Evolutionary conservation across 64 coral and sea anemone species (phyloP).

Genomic region (Montipora capricornis): DNA sequence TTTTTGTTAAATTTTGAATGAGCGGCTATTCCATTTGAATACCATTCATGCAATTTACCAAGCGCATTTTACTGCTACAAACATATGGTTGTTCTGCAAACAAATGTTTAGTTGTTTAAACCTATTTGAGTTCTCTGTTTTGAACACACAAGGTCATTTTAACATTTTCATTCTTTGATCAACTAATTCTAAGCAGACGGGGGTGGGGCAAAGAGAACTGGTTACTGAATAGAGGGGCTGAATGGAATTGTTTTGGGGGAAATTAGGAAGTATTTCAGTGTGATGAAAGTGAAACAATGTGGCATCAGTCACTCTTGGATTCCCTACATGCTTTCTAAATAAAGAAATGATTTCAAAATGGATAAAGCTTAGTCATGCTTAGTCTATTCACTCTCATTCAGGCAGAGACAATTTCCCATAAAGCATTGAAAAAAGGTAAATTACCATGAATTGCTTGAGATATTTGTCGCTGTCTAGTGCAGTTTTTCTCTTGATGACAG

Average conservation of each 20-base stretch:
- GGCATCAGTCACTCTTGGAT: background rate
- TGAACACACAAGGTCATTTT: background rate
- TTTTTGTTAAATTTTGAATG: background rate
- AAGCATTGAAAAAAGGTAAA: conserved; percentile 5
- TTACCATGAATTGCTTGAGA: conserved; percentile 1
- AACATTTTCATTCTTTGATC: background rate
- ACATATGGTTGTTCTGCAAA: background rate
- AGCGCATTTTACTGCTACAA: background rate
- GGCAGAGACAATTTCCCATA: conserved; percentile 9
- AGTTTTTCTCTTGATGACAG: no score
- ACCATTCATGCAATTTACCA: background rate
- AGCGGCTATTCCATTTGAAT: background rate
- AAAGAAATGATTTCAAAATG: background rate
- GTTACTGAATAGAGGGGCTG: background rate
- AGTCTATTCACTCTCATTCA: background rate
- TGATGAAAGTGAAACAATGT: background rate
- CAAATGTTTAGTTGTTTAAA: background rate
- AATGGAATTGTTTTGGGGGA: background rate
- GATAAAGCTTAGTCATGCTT: background rate
- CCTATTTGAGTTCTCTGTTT: background rate
- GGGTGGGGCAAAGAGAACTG: conserved; percentile 29
- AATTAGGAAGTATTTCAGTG: background rate
- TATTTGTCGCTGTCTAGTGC: no score
- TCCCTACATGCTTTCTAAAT: background rate
- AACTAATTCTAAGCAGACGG: conserved; percentile 21